Conservation (phyloP, 2,888 invertebrate genomes). For the Aphelenchoides bicaudatus region DNA sequence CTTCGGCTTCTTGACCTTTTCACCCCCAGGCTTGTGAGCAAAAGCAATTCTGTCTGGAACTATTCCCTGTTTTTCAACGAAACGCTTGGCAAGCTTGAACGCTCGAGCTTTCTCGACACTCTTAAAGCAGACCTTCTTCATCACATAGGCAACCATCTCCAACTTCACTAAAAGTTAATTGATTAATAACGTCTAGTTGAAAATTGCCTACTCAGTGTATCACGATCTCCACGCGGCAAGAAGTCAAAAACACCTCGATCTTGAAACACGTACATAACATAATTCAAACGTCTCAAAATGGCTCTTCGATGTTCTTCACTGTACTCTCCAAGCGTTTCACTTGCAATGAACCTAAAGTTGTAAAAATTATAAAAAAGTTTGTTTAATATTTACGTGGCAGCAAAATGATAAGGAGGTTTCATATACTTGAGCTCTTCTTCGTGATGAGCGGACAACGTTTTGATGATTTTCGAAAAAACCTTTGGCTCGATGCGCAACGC, state of each 20-base stretch:
- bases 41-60: neutral
- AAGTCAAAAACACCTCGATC: constrained; percentile 11
- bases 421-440: neutral
- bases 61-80: neutral
- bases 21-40: constrained; percentile 6
- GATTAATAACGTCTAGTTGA: neutral
- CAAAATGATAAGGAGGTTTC: constrained; percentile 1
- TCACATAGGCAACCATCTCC: neutral
- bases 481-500: neutral
- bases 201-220: neutral
- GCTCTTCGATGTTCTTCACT: neutral
- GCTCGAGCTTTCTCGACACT: neutral
- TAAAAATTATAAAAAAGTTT: too few relatives aligned
- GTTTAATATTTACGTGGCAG: too few relatives aligned
- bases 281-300: neutral
- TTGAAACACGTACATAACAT: neutral
- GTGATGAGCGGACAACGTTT: neutral
- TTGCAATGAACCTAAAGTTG: neutral
- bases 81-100: neutral
- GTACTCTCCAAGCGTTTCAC: neutral
- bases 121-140: neutral
- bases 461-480: neutral
- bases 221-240: neutral
- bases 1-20: too few relatives aligned
- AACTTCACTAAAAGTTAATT: neutral